Conservation (phyloP, 1,140 invertebrate genomes). For the Danaus plexippus region DNA sequence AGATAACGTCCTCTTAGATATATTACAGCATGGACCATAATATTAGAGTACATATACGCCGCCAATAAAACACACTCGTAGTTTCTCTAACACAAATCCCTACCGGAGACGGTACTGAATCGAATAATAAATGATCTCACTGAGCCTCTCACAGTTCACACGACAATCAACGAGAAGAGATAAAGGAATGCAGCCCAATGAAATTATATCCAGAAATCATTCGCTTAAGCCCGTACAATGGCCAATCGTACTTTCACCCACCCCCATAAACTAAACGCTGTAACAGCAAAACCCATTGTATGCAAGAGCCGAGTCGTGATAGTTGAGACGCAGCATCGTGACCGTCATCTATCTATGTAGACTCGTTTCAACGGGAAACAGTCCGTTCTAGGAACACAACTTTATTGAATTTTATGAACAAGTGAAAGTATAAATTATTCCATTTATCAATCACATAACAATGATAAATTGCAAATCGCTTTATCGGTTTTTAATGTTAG, state of each 20-base stretch:
- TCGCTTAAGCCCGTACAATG: slow-evolving; percentile 44
- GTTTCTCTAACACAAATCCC: slow-evolving; percentile 40
- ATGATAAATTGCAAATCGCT: slow-evolving; percentile 37
- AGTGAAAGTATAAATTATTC: slow-evolving; percentile 51
- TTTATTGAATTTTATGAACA: slow-evolving; percentile 43
- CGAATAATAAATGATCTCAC: slow-evolving; percentile 50
- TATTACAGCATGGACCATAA: slow-evolving; percentile 5
- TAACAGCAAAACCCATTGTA: slow-evolving; percentile 57
- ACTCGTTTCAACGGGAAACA: slow-evolving; percentile 55
- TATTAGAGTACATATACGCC: slow-evolving; percentile 7
- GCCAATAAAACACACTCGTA: slow-evolving; percentile 12
- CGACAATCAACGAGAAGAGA: slow-evolving; percentile 50
- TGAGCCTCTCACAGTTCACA: slow-evolving; percentile 22
- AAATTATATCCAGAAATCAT: slow-evolving; percentile 55
- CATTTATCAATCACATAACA: slow-evolving; percentile 33
- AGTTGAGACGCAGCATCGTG: slow-evolving; percentile 57
- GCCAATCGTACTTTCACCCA: slow-evolving; percentile 66
- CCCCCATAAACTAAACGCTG: slow-evolving; percentile 49
- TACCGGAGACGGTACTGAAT: slow-evolving; percentile 37
- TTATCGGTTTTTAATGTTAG: slow-evolving; percentile 14
- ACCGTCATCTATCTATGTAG: slow-evolving; percentile 55
- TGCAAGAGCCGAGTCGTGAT: slow-evolving; percentile 54
- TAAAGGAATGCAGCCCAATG: slow-evolving; percentile 45
- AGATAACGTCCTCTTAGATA: slow-evolving; percentile 6
- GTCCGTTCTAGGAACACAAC: slow-evolving; percentile 48